Conservation (phyloP, 2,888 invertebrate genomes). For the Heliconius charithonia region DNA sequence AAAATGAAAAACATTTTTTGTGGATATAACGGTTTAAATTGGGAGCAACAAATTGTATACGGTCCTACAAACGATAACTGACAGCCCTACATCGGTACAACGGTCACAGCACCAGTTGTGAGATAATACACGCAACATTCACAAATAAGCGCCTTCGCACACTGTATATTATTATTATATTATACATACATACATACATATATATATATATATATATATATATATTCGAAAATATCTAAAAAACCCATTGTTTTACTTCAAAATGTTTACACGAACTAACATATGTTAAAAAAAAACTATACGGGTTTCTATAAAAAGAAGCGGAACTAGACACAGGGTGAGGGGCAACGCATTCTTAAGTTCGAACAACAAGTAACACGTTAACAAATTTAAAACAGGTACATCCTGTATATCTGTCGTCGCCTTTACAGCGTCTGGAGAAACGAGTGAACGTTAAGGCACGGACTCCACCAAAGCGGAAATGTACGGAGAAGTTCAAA, state of each 20-base stretch:
- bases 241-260: not conserved
- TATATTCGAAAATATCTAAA: not conserved
- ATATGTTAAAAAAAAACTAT: not conserved
- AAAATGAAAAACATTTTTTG: no score
- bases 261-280: constrained; percentile 8
- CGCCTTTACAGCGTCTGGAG: constrained; percentile 42
- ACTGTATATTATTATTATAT: constrained; percentile 16
- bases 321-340: not conserved
- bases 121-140: constrained; percentile 48
- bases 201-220: no score
- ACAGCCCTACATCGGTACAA: constrained; percentile 42
- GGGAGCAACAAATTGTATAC: not conserved
- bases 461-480: no score
- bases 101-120: constrained; percentile 45
- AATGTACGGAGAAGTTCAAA: no score
- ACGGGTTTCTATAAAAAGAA: constrained; percentile 8
- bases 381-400: constrained; percentile 29
- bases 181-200: no score
- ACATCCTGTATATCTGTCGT: constrained; percentile 39
- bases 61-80: not conserved
- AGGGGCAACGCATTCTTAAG: constrained; percentile 30
- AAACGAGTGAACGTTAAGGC: constrained; percentile 30
- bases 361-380: constrained; percentile 37
- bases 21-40: constrained; percentile 4
- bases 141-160: constrained; percentile 43